Evolutionary conservation across 2,888 invertebrate species (phyloP), one percentile per base, ranked within the genome.

Genomic region (Phortica okadai): DNA sequence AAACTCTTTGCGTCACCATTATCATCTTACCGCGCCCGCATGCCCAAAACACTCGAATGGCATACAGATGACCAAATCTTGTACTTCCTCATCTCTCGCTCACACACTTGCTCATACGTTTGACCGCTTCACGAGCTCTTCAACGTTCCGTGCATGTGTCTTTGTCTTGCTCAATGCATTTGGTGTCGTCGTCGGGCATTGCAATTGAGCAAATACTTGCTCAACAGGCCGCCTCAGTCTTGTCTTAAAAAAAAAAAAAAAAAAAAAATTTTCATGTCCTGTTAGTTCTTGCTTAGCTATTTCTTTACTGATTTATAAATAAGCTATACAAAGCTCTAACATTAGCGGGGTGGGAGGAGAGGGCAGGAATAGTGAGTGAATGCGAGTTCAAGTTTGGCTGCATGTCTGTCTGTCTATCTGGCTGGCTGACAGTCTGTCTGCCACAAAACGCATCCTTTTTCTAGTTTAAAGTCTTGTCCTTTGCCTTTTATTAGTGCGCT

Each of bases 341-440:
- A 50, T 8, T 50, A 14, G 2, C 6, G 50, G 8, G 6, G 14
- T 2, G 50, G 50, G 50, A 2, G 50, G 10, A 11, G 50, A 1
- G 50, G 50, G 3, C 2, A 50, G 50, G 21, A 21, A 21, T 21
- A 21, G 21, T 21, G 21, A 21, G 21, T 21, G 21, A 50, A 33
- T 33, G 50, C 2, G 50, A 6, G 2, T 50, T 5, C 6, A 14
- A 14, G 50, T 14, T 33, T 33, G 33, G 50, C 33, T 33, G 1
- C 2, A 33, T 1, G 33, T 5, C 33, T 33, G 21, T 1, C 21
- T 21, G 21, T 21, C 21, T 21, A 1, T 21, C 21, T 84, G 81
- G 73, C 82, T 79, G 83, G 74, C 79, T 82, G 82, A 79, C 75
- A 33, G 72, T 33, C 33, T 56, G 72, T 6, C 72, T 56, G 56